Percentiles rank a stretch among this genome's conserved stretches.
These are phyloP conservation scores for Poecilobothrus nobilitatus DNA, from an alignment of 2,888 invertebrate species.

Conservation along the genomic window DNA sequence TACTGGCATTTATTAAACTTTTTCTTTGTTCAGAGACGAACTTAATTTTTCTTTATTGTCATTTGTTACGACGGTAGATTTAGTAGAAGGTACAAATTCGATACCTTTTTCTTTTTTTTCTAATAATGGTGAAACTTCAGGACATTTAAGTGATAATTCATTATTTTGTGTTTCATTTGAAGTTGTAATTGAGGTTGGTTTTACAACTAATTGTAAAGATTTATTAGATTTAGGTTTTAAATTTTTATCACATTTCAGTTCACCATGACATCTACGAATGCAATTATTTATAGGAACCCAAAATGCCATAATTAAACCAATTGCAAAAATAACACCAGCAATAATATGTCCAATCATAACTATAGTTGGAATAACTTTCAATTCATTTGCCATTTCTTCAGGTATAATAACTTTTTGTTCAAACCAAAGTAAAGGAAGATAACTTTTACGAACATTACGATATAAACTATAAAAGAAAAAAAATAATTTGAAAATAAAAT, in stretches of 20 bases:
- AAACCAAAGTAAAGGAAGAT: slow-evolving; percentile 73
- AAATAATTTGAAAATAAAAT: neutral
- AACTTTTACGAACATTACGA: slow-evolving; percentile 56
- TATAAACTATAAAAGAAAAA: slow-evolving; percentile 50
- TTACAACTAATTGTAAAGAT: neutral
- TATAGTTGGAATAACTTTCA: slow-evolving; percentile 48
- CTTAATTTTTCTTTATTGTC: neutral
- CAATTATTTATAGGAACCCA: slow-evolving; percentile 33
- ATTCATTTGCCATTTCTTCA: slow-evolving; percentile 48
- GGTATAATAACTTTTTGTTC: slow-evolving; percentile 58
- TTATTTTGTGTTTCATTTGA: neutral
- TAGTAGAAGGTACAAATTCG: neutral
- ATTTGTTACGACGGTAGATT: neutral
- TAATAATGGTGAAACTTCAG: slow-evolving; percentile 35
- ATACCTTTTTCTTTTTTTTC: slow-evolving; percentile 21
- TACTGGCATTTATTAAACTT: neutral
- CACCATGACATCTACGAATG: slow-evolving; percentile 19
- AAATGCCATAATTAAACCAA: slow-evolving; percentile 43
- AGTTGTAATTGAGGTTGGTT: neutral
- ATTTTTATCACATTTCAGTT: slow-evolving; percentile 16
- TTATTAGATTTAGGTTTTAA: neutral
- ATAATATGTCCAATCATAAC: slow-evolving; percentile 48
- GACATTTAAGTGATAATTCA: slow-evolving; percentile 24
- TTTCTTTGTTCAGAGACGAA: neutral
- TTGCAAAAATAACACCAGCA: slow-evolving; percentile 43